Evolutionary conservation across 1,140 invertebrate genomes (phyloP).

Genomic region (Drosophila kepulauana): DNA sequence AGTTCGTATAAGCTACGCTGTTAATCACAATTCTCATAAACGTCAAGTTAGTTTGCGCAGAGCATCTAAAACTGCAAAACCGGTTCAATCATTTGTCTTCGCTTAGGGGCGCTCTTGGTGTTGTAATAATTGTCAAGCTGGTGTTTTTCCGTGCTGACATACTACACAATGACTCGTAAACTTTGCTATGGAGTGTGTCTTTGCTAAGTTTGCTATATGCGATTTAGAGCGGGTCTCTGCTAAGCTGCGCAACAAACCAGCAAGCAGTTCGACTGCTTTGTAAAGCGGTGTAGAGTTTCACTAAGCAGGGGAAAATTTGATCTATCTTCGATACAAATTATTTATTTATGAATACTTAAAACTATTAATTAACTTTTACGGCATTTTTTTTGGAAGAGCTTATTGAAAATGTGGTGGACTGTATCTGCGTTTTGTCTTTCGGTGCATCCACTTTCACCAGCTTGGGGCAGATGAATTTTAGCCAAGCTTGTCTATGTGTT

Average conservation of each 20-base stretch:
- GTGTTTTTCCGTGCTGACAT: neutral
- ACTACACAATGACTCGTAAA: neutral
- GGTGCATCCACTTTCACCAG: slow-evolving; percentile 1
- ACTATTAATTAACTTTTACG: neutral
- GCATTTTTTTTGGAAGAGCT: slow-evolving; percentile 11
- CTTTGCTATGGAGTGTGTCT: neutral
- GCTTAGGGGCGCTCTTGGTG: neutral
- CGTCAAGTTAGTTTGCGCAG: neutral
- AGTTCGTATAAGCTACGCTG: neutral
- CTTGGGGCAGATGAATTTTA: slow-evolving; percentile 25
- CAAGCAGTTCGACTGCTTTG: neutral
- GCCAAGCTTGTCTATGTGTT: slow-evolving; percentile 86
- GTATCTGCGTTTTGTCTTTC: slow-evolving; percentile 2
- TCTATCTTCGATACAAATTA: neutral
- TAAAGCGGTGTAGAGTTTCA: no score
- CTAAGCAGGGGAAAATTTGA: neutral
- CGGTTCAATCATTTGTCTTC: slow-evolving; percentile 11
- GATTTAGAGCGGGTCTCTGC: neutral
- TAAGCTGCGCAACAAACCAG: neutral
- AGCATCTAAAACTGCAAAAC: slow-evolving; percentile 10
- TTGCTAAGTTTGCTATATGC: neutral
- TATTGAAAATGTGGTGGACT: slow-evolving; percentile 25
- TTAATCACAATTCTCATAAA: neutral
- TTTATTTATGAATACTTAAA: no score
- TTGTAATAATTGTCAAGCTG: neutral